Evolutionary conservation across 1,140 invertebrate genomes (phyloP).

Genomic region (Megathymus violae): DNA sequence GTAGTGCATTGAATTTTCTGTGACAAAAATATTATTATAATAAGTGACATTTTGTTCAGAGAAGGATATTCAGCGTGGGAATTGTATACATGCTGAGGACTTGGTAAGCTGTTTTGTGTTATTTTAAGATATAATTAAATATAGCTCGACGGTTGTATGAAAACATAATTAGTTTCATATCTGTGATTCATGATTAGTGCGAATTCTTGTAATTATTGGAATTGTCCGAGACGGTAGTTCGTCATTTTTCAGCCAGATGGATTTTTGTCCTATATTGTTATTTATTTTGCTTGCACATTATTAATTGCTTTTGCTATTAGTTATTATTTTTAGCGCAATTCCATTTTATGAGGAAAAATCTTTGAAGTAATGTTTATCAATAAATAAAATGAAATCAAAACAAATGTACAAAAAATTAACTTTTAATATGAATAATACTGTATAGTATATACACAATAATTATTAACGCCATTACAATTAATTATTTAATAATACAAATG

Average conservation of each 20-base stretch:
- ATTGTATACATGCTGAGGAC: conserved; percentile 58
- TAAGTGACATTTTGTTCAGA: conserved; percentile 46
- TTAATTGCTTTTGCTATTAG: not conserved
- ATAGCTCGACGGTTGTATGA: conserved; percentile 73
- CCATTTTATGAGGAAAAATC: too few relatives aligned
- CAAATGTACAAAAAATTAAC: too few relatives aligned
- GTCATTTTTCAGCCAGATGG: conserved; percentile 30
- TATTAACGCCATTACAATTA: too few relatives aligned
- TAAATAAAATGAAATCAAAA: too few relatives aligned
- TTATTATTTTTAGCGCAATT: too few relatives aligned
- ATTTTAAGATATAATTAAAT: conserved; percentile 82
- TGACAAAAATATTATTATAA: conserved; percentile 45
- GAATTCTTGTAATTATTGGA: conserved; percentile 49
- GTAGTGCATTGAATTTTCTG: conserved; percentile 50
- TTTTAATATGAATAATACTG: too few relatives aligned
- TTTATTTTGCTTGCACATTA: not conserved
- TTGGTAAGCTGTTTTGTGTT: conserved; percentile 75
- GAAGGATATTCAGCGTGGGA: conserved; percentile 45
- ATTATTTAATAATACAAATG: too few relatives aligned
- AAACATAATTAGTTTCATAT: conserved; percentile 77
- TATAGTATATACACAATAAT: too few relatives aligned
- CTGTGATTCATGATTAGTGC: conserved; percentile 63
- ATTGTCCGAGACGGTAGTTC: conserved; percentile 47
- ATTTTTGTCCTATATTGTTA: not conserved
- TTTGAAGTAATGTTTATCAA: too few relatives aligned